Evolutionary conservation across 37 sponge, comb jelly and placozoan genomes (phyloP).

Genomic region (Hexactinellida sp.): DNA sequence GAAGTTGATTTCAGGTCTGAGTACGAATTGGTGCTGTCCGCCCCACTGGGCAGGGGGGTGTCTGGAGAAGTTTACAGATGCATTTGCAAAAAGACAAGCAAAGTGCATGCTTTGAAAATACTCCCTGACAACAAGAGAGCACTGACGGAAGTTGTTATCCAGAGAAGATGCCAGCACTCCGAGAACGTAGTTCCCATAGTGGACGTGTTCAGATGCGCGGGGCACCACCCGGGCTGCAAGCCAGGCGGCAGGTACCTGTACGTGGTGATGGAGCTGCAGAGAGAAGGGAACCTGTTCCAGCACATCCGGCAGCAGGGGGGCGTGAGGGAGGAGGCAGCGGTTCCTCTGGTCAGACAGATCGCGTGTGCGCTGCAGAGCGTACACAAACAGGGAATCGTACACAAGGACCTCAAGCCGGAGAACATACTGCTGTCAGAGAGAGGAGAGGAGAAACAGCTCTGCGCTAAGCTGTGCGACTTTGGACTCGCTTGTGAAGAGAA

Average conservation of each 20-base stretch:
- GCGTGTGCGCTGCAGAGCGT: background rate
- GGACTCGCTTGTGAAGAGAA: background rate
- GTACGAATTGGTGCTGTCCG: too few relatives aligned
- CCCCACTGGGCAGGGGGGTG: background rate
- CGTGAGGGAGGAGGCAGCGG: background rate
- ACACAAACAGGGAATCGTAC: slow-evolving; percentile 5
- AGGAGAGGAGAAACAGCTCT: background rate
- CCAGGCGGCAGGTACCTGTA: background rate
- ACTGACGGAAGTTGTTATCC: background rate
- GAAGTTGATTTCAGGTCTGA: too few relatives aligned
- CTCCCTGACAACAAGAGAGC: background rate
- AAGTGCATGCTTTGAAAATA: background rate
- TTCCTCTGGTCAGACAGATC: background rate
- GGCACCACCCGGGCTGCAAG: background rate
- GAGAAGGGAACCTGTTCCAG: slow-evolving; percentile 7
- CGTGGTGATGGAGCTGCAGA: background rate
- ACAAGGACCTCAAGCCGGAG: background rate
- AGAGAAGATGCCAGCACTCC: background rate
- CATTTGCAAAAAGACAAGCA: background rate
- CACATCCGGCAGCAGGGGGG: background rate
- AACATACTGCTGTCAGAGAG: background rate
- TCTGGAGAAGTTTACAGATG: background rate
- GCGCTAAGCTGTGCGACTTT: background rate
- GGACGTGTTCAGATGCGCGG: background rate
- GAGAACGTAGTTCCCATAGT: background rate